Evolutionary conservation across 2,888 invertebrate species (phyloP).

Genomic region (Chesias legatella): DNA sequence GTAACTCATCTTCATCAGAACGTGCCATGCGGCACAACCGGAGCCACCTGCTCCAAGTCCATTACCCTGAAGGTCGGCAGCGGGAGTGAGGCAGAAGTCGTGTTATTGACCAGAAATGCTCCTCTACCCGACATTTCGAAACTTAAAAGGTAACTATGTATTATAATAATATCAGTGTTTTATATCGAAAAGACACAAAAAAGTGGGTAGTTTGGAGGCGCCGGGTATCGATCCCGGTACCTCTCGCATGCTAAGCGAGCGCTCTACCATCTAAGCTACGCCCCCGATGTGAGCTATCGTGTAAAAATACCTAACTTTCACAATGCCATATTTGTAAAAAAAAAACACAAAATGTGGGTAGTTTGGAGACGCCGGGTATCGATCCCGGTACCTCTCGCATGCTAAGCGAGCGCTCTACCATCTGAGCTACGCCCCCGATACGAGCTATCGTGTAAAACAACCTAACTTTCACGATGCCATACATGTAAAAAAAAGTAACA

Average conservation of each 20-base stretch:
- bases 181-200: too few relatives aligned
- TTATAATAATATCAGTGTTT: too few relatives aligned
- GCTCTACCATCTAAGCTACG: conserved; percentile 79
- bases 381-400: conserved; percentile 81
- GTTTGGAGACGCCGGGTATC: conserved; percentile 78
- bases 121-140: conserved; percentile 73
- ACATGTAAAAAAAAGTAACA: background rate
- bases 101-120: conserved; percentile 82
- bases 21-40: conserved; percentile 91
- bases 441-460: background rate
- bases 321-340: background rate
- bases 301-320: too few relatives aligned
- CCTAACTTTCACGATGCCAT: too few relatives aligned
- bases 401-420: conserved; percentile 82
- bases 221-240: conserved; percentile 81
- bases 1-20: conserved; percentile 81
- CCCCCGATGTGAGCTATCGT: conserved; percentile 19
- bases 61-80: conserved; percentile 83
- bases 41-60: conserved; percentile 93
- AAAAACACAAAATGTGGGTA: conserved; percentile 22
- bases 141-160: conserved; percentile 56
- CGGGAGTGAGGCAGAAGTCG: conserved; percentile 79
- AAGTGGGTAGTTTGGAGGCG: conserved; percentile 57
- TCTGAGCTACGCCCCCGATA: conserved; percentile 60
- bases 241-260: conserved; percentile 81